Conservation (phyloP, 2,797 vertebrate genomes). For the Leptatherina wallacei region DNA sequence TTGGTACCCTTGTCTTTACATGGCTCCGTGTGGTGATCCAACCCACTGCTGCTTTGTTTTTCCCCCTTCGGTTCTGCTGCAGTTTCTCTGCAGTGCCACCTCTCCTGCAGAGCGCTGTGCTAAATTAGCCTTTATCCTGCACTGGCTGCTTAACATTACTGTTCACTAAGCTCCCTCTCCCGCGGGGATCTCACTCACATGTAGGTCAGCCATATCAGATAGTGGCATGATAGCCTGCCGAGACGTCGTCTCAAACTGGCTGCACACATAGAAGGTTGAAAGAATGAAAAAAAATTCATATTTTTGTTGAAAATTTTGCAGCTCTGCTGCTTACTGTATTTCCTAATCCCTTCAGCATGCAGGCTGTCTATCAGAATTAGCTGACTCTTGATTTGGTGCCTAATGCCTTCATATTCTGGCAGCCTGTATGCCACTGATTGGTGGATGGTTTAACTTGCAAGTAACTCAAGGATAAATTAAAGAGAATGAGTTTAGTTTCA, state of each 20-base stretch:
- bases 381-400: slow-evolving; percentile 20
- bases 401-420: slow-evolving; percentile 24
- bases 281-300: slow-evolving; percentile 11
- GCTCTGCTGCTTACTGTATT: slow-evolving; percentile 2
- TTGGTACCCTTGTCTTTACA: slow-evolving; percentile 21
- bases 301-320: slow-evolving; percentile 16
- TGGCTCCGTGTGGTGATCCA: slow-evolving; percentile 11
- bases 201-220: slow-evolving; percentile 74
- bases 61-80: slow-evolving; percentile 32
- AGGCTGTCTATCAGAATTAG: slow-evolving; percentile 38
- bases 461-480: slow-evolving; percentile 30
- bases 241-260: slow-evolving; percentile 45
- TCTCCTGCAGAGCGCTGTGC: slow-evolving; percentile 60
- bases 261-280: slow-evolving; percentile 20
- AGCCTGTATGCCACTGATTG: slow-evolving; percentile 16
- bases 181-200: slow-evolving; percentile 56
- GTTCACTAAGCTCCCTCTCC: slow-evolving; percentile 48
- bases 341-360: slow-evolving; percentile 29
- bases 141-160: slow-evolving; percentile 40
- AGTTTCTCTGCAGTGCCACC: slow-evolving; percentile 50
- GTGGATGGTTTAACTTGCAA: slow-evolving; percentile 29
- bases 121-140: slow-evolving; percentile 52
- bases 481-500: slow-evolving; percentile 37
- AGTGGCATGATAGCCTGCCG: slow-evolving; percentile 48
- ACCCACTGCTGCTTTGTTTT: slow-evolving; percentile 17